Evolutionary conservation across 1,140 invertebrate genomes (phyloP).

Genomic region (Chironomus tepperi): DNA sequence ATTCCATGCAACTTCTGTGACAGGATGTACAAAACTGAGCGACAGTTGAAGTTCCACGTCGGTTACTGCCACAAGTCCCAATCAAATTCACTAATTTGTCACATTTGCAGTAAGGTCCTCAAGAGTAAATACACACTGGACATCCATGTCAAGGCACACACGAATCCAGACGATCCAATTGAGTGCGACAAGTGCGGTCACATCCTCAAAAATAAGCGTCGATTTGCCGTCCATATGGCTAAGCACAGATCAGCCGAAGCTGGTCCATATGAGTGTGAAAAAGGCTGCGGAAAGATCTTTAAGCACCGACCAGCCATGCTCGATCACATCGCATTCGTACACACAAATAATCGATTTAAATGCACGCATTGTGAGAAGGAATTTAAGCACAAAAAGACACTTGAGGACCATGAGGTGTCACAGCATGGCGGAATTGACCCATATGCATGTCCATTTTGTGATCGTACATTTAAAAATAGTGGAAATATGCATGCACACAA

Average conservation of each 20-base stretch:
- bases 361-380: neutral
- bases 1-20: slow-evolving; percentile 33
- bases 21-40: slow-evolving; percentile 33
- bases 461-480: slow-evolving; percentile 38
- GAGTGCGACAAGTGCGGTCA: slow-evolving; percentile 35
- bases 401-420: slow-evolving; percentile 37
- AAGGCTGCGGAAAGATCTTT: neutral
- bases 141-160: slow-evolving; percentile 36
- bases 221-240: slow-evolving; percentile 25
- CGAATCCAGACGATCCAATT: slow-evolving; percentile 32
- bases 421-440: slow-evolving; percentile 36
- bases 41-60: slow-evolving; percentile 34
- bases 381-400: neutral
- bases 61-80: slow-evolving; percentile 32
- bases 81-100: slow-evolving; percentile 31
- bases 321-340: neutral
- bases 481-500: slow-evolving; percentile 38
- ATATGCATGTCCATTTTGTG: slow-evolving; percentile 37
- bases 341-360: neutral
- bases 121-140: slow-evolving; percentile 36
- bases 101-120: slow-evolving; percentile 35
- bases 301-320: slow-evolving; percentile 3
- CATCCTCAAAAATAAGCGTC: slow-evolving; percentile 33
- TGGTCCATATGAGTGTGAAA: slow-evolving; percentile 12
- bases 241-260: slow-evolving; percentile 30